phyloP scores from a whole-genome alignment of 2,113 vertebrate genomes.

The Fulica atra region DNA sequence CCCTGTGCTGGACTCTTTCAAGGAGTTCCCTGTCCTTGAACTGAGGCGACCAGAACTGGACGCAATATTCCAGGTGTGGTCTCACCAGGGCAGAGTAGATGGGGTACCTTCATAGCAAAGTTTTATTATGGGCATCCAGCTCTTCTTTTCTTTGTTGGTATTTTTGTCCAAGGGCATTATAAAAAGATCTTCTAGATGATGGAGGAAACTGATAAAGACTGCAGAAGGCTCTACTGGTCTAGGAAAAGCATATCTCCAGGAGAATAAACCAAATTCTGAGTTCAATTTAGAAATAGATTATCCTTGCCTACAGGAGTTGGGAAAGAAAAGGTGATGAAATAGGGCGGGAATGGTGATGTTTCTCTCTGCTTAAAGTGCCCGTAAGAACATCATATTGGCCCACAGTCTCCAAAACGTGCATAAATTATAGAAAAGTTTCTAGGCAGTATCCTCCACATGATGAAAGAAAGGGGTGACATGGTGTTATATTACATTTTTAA shows the following conservation, averaged over 20 bases:
- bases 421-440: not conserved
- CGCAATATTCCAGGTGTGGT: too few relatives aligned
- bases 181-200: not conserved
- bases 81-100: too few relatives aligned
- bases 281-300: not conserved
- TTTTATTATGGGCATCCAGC: not conserved
- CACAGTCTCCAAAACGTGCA: not conserved
- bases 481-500: not conserved
- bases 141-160: not conserved
- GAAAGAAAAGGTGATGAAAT: not conserved
- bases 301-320: not conserved
- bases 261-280: not conserved
- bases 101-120: not conserved
- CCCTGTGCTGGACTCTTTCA: too few relatives aligned
- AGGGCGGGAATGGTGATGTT: not conserved
- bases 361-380: not conserved
- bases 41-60: too few relatives aligned
- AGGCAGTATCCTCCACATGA: not conserved
- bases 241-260: not conserved
- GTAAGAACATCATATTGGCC: not conserved
- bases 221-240: not conserved
- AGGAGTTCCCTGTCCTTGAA: too few relatives aligned
- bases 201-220: not conserved
- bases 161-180: not conserved
- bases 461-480: not conserved